These are phyloP conservation scores for Lysandra coridon DNA, from an alignment of 2,888 invertebrate genomes.

Conservation along the genomic window DNA sequence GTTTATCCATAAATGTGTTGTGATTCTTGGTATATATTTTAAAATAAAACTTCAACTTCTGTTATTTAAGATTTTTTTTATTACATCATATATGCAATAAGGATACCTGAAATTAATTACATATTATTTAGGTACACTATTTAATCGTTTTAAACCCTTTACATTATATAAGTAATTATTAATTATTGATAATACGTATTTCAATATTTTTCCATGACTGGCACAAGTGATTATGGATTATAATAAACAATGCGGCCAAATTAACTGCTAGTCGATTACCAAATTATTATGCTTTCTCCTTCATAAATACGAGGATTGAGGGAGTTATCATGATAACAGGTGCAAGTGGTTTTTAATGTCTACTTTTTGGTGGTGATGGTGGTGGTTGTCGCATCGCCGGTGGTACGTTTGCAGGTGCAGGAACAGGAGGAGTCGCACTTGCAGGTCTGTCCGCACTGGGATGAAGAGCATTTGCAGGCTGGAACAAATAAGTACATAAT, in stretches of 20 bases:
- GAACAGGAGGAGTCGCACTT: conserved; percentile 70
- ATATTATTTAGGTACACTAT: neutral
- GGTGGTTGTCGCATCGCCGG: conserved; percentile 46
- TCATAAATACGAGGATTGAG: neutral
- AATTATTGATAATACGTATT: neutral
- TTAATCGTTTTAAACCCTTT: neutral
- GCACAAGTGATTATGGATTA: neutral
- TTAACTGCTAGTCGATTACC: neutral
- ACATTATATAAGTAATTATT: neutral
- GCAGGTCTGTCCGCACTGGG: conserved; percentile 65
- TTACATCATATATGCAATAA: neutral
- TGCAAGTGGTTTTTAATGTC: conserved; percentile 8
- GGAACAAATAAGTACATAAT: conserved; percentile 42
- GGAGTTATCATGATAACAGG: neutral
- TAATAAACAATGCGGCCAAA: neutral
- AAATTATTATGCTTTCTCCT: neutral
- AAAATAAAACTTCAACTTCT: neutral
- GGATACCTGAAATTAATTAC: neutral
- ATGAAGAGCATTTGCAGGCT: conserved; percentile 71
- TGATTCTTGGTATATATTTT: neutral
- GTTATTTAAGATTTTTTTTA: neutral
- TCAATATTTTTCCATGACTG: neutral
- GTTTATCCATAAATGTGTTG: neutral
- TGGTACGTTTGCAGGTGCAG: conserved; percentile 61
- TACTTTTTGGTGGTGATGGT: conserved; percentile 63